Evolutionary conservation across 2,113 vertebrate species (phyloP).

Genomic region (Hystrix brachyura): DNA sequence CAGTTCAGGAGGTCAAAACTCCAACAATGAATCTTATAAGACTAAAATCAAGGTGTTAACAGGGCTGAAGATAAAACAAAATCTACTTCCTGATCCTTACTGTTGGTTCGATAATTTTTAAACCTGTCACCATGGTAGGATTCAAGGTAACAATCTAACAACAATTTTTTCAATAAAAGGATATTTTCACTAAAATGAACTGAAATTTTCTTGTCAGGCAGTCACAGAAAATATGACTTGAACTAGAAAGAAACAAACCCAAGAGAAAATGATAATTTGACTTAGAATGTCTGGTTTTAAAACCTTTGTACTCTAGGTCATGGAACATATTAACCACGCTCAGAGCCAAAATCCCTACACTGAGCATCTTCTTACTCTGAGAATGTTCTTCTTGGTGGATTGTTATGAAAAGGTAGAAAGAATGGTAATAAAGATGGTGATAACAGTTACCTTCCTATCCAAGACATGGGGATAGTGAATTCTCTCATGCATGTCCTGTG

Average conservation of each 20-base stretch:
- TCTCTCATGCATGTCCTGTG: background rate
- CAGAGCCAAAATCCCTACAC: background rate
- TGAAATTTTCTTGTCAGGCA: conserved; percentile 74
- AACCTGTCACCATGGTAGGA: background rate
- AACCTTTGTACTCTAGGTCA: background rate
- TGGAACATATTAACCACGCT: background rate
- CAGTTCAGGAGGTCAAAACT: background rate
- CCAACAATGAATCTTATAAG: background rate
- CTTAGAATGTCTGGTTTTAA: conserved; percentile 4
- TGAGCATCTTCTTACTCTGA: background rate
- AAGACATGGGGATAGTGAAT: background rate
- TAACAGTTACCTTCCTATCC: background rate
- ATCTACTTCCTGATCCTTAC: background rate
- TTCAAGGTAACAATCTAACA: conserved; percentile 76
- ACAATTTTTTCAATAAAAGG: conserved; percentile 65
- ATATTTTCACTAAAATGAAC: conserved; percentile 78
- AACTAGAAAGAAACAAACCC: conserved; percentile 40
- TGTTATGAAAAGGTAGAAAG: background rate
- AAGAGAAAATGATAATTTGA: background rate
- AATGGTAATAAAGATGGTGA: background rate
- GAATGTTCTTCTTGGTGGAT: background rate
- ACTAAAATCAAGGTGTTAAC: background rate
- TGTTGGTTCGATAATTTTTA: background rate
- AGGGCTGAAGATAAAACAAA: background rate
- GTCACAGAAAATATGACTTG: conserved; percentile 31